Evolutionary conservation across 2,113 vertebrate genomes (phyloP).

Genomic region (Periophthalmus modestus): DNA sequence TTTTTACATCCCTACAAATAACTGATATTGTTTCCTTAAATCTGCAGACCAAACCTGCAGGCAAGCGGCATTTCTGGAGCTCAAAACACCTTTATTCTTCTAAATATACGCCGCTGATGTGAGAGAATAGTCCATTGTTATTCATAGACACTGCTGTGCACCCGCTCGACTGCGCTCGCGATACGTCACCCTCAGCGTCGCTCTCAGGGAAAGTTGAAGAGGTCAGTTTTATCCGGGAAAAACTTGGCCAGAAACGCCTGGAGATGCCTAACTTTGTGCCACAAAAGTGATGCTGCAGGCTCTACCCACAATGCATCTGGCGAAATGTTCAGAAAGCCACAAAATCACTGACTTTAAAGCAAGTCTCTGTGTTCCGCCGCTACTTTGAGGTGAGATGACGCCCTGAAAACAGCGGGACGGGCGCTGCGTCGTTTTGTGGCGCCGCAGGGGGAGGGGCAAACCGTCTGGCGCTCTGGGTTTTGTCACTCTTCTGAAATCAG

Average conservation of each 20-base stretch:
- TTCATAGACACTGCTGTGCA: background rate
- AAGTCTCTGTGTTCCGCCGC: conserved; percentile 33
- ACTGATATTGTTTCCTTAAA: background rate
- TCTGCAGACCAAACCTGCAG: background rate
- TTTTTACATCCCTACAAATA: background rate
- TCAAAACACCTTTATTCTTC: background rate
- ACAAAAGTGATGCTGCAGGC: conserved; percentile 10
- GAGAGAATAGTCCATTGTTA: background rate
- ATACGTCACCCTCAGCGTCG: background rate
- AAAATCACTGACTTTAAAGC: conserved; percentile 36
- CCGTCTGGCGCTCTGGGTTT: conserved; percentile 32
- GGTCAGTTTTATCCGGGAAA: conserved; percentile 2
- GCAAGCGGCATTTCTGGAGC: background rate
- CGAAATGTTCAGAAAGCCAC: conserved; percentile 39
- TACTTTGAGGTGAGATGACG: conserved; percentile 50
- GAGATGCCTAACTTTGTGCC: conserved; percentile 12
- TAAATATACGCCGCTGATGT: background rate
- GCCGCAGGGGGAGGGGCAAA: conserved; percentile 4
- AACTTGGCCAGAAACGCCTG: background rate
- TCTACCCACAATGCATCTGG: conserved; percentile 46
- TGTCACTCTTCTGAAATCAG: conserved; percentile 24
- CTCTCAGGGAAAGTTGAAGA: background rate
- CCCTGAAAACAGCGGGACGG: conserved; percentile 29
- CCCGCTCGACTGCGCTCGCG: background rate
- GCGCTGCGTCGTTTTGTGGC: conserved; percentile 18